Evolutionary conservation across 2,888 invertebrate genomes (phyloP).

Genomic region (Aporophyla nigra): DNA sequence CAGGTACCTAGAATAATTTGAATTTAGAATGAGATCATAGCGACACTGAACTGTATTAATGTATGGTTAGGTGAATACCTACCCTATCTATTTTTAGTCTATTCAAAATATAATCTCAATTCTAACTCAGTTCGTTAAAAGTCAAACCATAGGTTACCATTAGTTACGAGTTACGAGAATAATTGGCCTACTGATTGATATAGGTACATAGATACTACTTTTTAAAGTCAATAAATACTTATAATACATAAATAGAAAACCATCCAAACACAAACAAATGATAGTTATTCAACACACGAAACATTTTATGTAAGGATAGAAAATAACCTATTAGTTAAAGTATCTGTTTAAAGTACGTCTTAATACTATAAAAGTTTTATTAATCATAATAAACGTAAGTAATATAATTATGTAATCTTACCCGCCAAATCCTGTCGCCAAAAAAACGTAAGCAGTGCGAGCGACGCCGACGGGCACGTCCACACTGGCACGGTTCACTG

Average conservation of each 20-base stretch:
- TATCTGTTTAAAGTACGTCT: conserved; percentile 28
- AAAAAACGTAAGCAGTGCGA: conserved; percentile 28
- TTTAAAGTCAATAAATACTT: conserved; percentile 27
- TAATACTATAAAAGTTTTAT: conserved; percentile 28
- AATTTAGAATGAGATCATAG: conserved; percentile 28
- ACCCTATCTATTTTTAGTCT: conserved; percentile 28
- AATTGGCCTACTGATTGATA: conserved; percentile 27
- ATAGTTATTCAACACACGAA: no score
- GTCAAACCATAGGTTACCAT: conserved; percentile 27
- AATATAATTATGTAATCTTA: conserved; percentile 27
- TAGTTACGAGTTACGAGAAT: no score
- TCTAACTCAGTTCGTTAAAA: conserved; percentile 27
- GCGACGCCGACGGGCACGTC: conserved; percentile 27
- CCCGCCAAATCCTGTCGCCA: conserved; percentile 28
- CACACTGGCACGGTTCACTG: conserved; percentile 28
- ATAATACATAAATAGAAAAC: conserved; percentile 28
- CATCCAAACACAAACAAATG: conserved; percentile 23
- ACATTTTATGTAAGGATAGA: no score
- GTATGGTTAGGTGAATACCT: conserved; percentile 23
- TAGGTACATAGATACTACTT: conserved; percentile 27
- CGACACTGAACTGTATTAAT: conserved; percentile 28
- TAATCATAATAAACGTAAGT: conserved; percentile 26
- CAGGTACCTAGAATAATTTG: conserved; percentile 28
- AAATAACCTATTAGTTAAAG: no score
- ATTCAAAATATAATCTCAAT: conserved; percentile 28